These are phyloP conservation scores for Eidolon helvum DNA, from an alignment of 2,113 vertebrate genomes.

Conservation along the genomic window DNA sequence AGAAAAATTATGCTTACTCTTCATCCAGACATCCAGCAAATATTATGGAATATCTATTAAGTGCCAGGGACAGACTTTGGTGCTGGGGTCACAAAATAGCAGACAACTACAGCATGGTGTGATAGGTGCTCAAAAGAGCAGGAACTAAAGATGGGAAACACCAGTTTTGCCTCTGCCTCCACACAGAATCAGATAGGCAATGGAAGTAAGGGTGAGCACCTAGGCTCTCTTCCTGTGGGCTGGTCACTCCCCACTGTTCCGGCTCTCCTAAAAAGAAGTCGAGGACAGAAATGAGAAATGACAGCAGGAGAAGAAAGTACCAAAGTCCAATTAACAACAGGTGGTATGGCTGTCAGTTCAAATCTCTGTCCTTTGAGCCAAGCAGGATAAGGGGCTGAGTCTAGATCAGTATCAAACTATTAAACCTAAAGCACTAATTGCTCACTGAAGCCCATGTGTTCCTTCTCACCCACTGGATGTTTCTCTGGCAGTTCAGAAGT, in stretches of 20 bases:
- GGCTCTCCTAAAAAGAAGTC: constrained; percentile 15
- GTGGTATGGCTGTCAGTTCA: constrained; percentile 49
- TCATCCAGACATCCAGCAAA: background rate
- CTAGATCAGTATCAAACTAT: background rate
- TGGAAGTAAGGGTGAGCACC: background rate
- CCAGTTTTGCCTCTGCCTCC: background rate
- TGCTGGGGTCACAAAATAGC: background rate
- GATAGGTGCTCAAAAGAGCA: background rate
- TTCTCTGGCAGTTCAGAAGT: constrained; percentile 45
- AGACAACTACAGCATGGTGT: background rate
- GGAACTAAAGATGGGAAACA: background rate
- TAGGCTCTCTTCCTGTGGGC: background rate
- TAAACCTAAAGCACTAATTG: background rate
- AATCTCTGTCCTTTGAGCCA: background rate
- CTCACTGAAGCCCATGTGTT: background rate
- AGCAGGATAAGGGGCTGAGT: background rate
- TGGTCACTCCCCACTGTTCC: background rate
- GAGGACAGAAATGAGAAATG: constrained; percentile 41
- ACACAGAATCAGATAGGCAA: background rate
- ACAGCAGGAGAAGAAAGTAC: constrained; percentile 35
- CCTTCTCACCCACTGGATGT: constrained; percentile 31
- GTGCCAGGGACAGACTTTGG: background rate
- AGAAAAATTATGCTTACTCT: background rate
- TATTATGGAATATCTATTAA: background rate
- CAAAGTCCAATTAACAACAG: constrained; percentile 20